Evolutionary conservation across 2,888 invertebrate genomes (phyloP), one percentile per base, ranked within the genome.

Genomic region (Tetragnatha montana): DNA sequence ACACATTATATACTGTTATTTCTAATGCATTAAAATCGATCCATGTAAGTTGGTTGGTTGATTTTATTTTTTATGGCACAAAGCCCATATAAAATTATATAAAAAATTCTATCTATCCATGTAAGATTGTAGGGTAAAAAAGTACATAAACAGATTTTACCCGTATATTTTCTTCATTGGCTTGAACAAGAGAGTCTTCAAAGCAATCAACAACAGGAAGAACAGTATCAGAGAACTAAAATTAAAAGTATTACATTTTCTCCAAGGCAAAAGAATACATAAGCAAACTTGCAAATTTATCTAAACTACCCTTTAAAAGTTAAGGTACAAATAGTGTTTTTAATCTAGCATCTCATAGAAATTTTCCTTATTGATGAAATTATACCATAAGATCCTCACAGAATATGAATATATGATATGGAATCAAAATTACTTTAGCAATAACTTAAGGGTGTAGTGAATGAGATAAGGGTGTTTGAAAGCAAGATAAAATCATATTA

Each of bases 171-270:
- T 94, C 93, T 89, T 93, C 93, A 92, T 94, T 95, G 93, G 97
- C 98, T 95, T 98, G 98, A 8, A 99, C 97, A 19, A 99, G 94
- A 92, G 96, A 96, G 84, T 96, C 95, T 92, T 96, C 95, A 93
- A 98, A 98, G 94, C 99, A 99, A 0, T 95, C 95, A 49, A 98
- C 96, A 7, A 97, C 95, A 92, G 96, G 96, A 8, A 95, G 93
- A 0, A 96, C 95, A 0, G 94, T 95, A 92, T 96, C 95, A 73
- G 96, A 95, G 92, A 97, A 97, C 93, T 95, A 92, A 87, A 92
- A 92, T 79, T 85, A 14, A 19, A 60, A 17, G 60, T 17, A 60
- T 8, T 17, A 10, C 60, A 60, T 4, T 60, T 2, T 35, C 4
- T 35, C 4, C 4, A 35, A 35, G 35, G 35, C 35, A 35, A 35